Percentiles rank a stretch among this genome's conserved stretches.
phyloP scores from a whole-genome alignment of 2,797 vertebrate species.

The Cygnus olor region DNA sequence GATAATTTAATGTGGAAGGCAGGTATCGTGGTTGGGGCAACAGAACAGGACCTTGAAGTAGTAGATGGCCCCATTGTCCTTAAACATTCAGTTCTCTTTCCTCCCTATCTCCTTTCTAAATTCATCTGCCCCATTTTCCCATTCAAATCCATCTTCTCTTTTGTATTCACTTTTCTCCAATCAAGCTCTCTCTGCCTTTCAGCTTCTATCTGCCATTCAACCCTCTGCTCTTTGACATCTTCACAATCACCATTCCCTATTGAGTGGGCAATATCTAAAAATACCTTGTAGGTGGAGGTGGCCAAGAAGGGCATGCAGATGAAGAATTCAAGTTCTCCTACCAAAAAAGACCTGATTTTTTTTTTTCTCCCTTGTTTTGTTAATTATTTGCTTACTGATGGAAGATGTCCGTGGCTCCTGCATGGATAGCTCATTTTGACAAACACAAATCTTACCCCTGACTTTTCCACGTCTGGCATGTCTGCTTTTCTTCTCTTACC shows the following conservation, averaged over 20 bases:
- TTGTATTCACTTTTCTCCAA: neutral
- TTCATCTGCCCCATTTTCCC: neutral
- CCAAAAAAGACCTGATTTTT: neutral
- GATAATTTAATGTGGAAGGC: neutral
- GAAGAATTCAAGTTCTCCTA: neutral
- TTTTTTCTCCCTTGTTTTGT: neutral
- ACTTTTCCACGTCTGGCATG: conserved; percentile 29
- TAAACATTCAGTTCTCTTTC: neutral
- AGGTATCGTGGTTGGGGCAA: neutral
- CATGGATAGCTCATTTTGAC: conserved; percentile 9
- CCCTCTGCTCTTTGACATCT: neutral
- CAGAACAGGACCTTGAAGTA: neutral
- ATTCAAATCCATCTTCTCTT: neutral
- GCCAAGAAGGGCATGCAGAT: fast-evolving
- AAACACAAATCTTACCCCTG: conserved; percentile 6
- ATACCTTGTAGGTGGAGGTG: neutral
- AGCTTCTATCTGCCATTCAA: neutral
- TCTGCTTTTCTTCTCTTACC: neutral
- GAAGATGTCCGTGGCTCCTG: conserved; percentile 1
- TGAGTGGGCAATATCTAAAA: neutral
- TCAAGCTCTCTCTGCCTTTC: neutral
- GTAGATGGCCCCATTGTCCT: neutral
- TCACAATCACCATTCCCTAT: neutral
- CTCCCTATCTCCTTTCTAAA: neutral
- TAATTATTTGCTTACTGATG: neutral